Conservation (phyloP, 2,113 vertebrate species). For the Oostethus manadensis region DNA sequence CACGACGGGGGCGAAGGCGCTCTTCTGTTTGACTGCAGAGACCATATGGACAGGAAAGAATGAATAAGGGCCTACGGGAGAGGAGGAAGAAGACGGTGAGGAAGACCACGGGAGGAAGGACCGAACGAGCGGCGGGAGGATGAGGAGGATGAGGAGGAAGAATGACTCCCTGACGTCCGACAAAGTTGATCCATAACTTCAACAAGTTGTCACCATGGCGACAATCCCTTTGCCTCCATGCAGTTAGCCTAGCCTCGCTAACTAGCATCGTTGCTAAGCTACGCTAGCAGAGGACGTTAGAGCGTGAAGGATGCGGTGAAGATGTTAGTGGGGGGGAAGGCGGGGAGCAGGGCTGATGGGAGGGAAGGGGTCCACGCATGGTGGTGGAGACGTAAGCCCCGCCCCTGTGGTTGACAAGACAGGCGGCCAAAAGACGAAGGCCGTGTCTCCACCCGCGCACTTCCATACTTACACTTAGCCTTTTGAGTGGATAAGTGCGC, state of each 20-base stretch:
- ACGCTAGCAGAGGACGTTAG: too few species aligned
- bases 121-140: slow-evolving; percentile 32
- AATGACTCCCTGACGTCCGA: slow-evolving; percentile 40
- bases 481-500: too few species aligned
- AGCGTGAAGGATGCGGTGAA: slow-evolving; percentile 31
- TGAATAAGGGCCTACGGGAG: slow-evolving; percentile 82
- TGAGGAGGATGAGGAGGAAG: slow-evolving; percentile 29
- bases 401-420: too few species aligned
- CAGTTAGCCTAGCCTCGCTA: too few species aligned
- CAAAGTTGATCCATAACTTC: slow-evolving; percentile 80
- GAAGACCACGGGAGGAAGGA: slow-evolving; percentile 67
- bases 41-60: slow-evolving; percentile 97
- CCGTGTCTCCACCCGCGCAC: too few species aligned
- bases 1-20: slow-evolving; percentile 95
- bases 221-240: background rate
- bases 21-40: slow-evolving; percentile 98
- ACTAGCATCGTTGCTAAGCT: too few species aligned
- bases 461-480: too few species aligned
- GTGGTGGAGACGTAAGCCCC: slow-evolving; percentile 10
- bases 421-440: too few species aligned
- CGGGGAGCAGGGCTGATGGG: background rate
- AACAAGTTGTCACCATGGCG: slow-evolving; percentile 21
- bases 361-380: slow-evolving; percentile 38
- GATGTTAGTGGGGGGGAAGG: slow-evolving; percentile 49
- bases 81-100: slow-evolving; percentile 41